Conservation (phyloP, 30 jellyfish, hydroid and myxozoan genomes). For the Pseudorhiza aurosa region DNA sequence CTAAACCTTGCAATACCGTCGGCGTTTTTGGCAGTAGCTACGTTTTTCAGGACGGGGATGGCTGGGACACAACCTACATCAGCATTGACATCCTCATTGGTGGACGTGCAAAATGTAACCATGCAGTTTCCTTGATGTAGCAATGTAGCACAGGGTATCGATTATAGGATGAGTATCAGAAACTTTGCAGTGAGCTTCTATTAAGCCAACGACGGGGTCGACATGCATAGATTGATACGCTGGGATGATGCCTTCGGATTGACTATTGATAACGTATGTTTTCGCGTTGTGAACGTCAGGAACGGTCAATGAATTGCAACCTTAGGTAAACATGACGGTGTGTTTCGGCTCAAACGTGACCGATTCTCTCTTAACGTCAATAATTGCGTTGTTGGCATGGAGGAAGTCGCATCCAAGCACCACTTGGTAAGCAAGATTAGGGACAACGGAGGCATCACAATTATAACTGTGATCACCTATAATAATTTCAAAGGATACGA, state of each 20-base stretch:
- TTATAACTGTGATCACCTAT: not conserved
- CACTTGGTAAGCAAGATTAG: slow-evolving; percentile 1
- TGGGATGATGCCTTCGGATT: slow-evolving; percentile 16
- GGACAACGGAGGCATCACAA: slow-evolving; percentile 12
- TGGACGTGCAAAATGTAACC: not conserved
- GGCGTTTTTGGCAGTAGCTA: too few species aligned
- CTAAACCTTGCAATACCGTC: too few species aligned
- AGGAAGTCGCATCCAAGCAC: slow-evolving; percentile 34
- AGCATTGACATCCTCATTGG: too few species aligned
- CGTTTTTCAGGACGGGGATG: too few species aligned
- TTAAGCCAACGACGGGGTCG: not conserved
- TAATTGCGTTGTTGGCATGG: not conserved
- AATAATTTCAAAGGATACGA: not conserved
- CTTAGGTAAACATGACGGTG: not conserved
- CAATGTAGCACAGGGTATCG: slow-evolving; percentile 11
- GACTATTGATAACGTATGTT: slow-evolving; percentile 1
- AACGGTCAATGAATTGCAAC: not conserved
- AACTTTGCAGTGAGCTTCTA: slow-evolving; percentile 4
- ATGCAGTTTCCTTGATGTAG: slow-evolving; percentile 2
- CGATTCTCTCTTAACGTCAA: not conserved
- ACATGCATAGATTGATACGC: not conserved
- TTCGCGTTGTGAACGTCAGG: not conserved
- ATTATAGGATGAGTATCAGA: slow-evolving; percentile 22
- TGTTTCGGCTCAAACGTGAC: not conserved
- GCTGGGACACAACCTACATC: too few species aligned